These are phyloP conservation scores for Bubalus kerabau DNA, from an alignment of 2,113 vertebrate species.

Conservation along the genomic window DNA sequence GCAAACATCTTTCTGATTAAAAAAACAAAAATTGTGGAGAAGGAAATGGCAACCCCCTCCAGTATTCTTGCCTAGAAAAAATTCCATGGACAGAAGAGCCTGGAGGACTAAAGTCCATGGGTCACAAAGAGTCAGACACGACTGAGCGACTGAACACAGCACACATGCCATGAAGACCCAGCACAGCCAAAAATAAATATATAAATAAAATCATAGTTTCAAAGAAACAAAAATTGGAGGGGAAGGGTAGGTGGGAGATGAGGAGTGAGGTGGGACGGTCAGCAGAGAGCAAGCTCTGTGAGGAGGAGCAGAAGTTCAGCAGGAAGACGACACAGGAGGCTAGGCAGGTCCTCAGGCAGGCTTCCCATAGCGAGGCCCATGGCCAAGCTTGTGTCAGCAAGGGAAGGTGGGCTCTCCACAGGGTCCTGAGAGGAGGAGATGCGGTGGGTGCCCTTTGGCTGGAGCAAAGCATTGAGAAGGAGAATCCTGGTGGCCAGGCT, in stretches of 20 bases:
- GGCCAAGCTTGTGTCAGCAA: neutral
- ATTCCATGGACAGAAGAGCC: neutral
- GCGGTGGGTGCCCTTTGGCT: neutral
- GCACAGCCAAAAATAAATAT: neutral
- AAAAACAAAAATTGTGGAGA: neutral
- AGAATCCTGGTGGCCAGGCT: neutral
- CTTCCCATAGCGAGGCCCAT: fast-evolving
- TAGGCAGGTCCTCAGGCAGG: neutral
- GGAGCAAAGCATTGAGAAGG: neutral
- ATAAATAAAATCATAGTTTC: neutral
- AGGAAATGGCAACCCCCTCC: neutral
- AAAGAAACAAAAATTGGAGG: neutral
- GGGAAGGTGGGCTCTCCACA: neutral
- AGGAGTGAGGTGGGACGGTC: neutral
- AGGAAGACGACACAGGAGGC: neutral
- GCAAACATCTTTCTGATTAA: neutral
- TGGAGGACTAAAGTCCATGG: neutral
- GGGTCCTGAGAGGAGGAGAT: neutral
- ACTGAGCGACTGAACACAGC: neutral
- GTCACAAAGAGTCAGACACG: neutral
- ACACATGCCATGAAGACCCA: neutral
- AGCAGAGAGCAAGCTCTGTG: neutral
- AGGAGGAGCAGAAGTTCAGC: neutral
- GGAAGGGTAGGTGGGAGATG: neutral
- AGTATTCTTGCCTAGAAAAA: neutral